These are phyloP conservation scores for Cygnus buccinator DNA, from an alignment of 2,113 vertebrate species.

Conservation along the genomic window DNA sequence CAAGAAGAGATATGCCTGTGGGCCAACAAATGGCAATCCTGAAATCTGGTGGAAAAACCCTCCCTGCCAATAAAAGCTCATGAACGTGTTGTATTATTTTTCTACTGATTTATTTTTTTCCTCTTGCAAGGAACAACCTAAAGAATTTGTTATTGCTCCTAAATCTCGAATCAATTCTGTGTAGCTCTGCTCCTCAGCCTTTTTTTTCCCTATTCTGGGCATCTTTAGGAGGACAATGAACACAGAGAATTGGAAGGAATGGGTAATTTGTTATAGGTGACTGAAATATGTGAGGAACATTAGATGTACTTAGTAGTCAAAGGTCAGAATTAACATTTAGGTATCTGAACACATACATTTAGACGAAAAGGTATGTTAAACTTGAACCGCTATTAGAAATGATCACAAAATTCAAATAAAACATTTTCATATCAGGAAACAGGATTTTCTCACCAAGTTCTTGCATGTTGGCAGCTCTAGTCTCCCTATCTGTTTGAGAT, in stretches of 20 bases:
- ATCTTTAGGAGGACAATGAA: background rate
- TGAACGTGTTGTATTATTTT: background rate
- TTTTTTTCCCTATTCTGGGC: background rate
- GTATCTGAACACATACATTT: slow-evolving; percentile 49
- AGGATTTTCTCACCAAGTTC: background rate
- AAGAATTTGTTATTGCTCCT: background rate
- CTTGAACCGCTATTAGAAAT: slow-evolving; percentile 22
- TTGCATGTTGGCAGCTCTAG: background rate
- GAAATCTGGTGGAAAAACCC: background rate
- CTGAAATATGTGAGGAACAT: slow-evolving; percentile 49
- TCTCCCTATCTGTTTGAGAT: background rate
- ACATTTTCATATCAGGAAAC: background rate
- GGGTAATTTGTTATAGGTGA: slow-evolving; percentile 32
- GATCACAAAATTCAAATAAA: slow-evolving; percentile 50
- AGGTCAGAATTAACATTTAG: slow-evolving; percentile 69
- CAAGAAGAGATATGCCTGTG: background rate
- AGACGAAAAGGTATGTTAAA: slow-evolving; percentile 56
- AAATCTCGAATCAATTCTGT: background rate
- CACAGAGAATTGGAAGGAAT: background rate
- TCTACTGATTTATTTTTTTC: background rate
- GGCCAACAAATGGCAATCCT: background rate
- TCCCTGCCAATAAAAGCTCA: background rate
- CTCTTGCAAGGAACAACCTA: background rate
- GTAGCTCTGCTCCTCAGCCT: background rate
- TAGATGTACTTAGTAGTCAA: slow-evolving; percentile 55